A percentile compares a stretch with the other conserved stretches of the same genome.
Evolutionary conservation across 2,888 invertebrate genomes (phyloP).

Genomic region (Hemistola chrysoprasaria): DNA sequence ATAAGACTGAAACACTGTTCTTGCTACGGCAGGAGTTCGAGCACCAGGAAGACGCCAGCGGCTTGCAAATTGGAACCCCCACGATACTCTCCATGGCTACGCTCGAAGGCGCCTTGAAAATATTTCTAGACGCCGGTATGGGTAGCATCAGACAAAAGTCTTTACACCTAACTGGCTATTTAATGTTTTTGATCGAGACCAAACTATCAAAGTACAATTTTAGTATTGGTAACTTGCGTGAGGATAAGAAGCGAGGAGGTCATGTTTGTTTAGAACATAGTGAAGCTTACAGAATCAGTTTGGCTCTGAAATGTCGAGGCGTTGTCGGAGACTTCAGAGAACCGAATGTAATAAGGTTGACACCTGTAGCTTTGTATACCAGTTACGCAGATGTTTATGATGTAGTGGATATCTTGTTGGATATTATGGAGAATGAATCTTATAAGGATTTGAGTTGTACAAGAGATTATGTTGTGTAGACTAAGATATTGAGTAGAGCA

Average conservation of each 20-base stretch:
- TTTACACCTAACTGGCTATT: slow-evolving; percentile 60
- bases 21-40: slow-evolving; percentile 59
- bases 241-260: slow-evolving; percentile 57
- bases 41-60: slow-evolving; percentile 57
- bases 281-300: slow-evolving; percentile 60
- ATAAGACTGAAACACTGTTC: slow-evolving; percentile 58
- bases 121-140: slow-evolving; percentile 58
- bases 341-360: slow-evolving; percentile 61
- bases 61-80: slow-evolving; percentile 66
- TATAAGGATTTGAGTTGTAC: slow-evolving; percentile 46
- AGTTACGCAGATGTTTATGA: slow-evolving; percentile 61
- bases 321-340: slow-evolving; percentile 60
- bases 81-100: slow-evolving; percentile 58
- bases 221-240: slow-evolving; percentile 52
- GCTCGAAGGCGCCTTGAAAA: slow-evolving; percentile 59
- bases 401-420: slow-evolving; percentile 52
- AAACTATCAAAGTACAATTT: slow-evolving; percentile 53
- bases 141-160: slow-evolving; percentile 61
- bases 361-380: slow-evolving; percentile 61
- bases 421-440: slow-evolving; percentile 48
- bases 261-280: slow-evolving; percentile 63
- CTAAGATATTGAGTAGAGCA: no score
- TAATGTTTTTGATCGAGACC: slow-evolving; percentile 61
- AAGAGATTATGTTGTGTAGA: slow-evolving; percentile 51
- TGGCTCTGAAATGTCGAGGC: slow-evolving; percentile 53